phyloP scores from a whole-genome alignment of 2,888 invertebrate genomes.

The Eugnorisma glareosa region DNA sequence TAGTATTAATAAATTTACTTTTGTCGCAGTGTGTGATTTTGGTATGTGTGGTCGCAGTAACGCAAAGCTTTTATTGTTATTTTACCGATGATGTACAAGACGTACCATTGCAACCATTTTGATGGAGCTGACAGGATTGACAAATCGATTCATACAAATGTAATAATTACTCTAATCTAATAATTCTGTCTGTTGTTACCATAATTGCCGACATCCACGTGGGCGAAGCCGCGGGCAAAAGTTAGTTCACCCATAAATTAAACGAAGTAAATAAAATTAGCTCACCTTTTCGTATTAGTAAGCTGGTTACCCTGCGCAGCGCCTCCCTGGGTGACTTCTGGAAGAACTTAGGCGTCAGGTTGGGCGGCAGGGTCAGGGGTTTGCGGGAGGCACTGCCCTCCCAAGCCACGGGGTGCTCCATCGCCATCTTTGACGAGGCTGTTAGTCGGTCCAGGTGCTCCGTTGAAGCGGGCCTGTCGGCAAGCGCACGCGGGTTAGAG shows the following conservation, averaged over 20 bases:
- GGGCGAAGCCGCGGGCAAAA: neutral
- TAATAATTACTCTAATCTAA: neutral
- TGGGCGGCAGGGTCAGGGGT: conserved; percentile 96
- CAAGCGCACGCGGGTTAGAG: conserved; percentile 66
- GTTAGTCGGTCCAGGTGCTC: conserved; percentile 95
- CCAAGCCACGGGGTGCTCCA: conserved; percentile 89
- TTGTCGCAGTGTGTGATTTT: neutral
- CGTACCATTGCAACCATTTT: neutral
- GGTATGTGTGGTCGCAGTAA: neutral
- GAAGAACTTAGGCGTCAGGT: conserved; percentile 97
- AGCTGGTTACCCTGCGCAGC: conserved; percentile 96
- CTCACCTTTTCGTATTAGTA: conserved; percentile 96
- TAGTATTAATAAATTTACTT: neutral
- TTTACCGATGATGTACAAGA: neutral
- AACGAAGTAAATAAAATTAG: conserved; percentile 16
- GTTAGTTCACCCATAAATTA: neutral
- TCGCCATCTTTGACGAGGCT: conserved; percentile 85
- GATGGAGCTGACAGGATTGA: neutral
- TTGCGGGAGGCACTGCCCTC: conserved; percentile 92
- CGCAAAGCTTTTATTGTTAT: neutral
- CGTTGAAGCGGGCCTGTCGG: conserved; percentile 94
- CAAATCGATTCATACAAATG: neutral
- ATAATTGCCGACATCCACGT: neutral
- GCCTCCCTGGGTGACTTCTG: conserved; percentile 97
- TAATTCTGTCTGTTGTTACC: neutral